phyloP scores from a whole-genome alignment of 2,888 invertebrate species.

The Bellardia bayeri region DNA sequence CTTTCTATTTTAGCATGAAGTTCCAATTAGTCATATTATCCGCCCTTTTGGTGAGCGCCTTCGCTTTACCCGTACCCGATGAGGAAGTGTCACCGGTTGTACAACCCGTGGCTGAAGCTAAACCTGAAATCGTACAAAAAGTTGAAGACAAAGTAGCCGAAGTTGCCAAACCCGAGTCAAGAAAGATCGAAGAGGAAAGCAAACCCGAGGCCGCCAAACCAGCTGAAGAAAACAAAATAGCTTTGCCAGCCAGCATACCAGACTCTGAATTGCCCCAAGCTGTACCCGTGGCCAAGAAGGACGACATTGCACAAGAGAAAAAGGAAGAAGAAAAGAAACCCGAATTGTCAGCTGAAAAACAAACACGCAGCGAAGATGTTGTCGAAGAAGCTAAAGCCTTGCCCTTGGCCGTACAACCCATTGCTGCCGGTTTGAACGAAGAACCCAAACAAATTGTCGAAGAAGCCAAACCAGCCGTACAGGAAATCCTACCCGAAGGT shows the following conservation, averaged over 20 bases:
- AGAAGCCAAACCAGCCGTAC: constrained; percentile 71
- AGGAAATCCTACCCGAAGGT: constrained; percentile 66
- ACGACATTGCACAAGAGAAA: constrained; percentile 65
- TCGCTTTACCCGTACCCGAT: constrained; percentile 81
- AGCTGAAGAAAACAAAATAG: constrained; percentile 65
- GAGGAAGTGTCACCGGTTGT: constrained; percentile 79
- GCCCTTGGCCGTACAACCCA: constrained; percentile 73
- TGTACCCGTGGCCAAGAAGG: constrained; percentile 71
- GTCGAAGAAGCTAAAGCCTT: constrained; percentile 76
- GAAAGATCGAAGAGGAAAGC: constrained; percentile 63
- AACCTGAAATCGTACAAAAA: constrained; percentile 66
- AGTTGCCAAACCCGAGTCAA: constrained; percentile 69
- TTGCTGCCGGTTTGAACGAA: constrained; percentile 74
- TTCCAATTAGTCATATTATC: constrained; percentile 80
- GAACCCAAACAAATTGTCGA: constrained; percentile 68
- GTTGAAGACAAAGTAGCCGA: constrained; percentile 72
- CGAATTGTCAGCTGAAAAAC: constrained; percentile 73
- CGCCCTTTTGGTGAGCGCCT: constrained; percentile 79
- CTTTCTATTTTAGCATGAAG: constrained; percentile 80
- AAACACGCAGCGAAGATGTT: constrained; percentile 76
- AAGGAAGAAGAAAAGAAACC: constrained; percentile 72
- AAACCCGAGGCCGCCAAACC: constrained; percentile 47
- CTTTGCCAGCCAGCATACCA: constrained; percentile 74
- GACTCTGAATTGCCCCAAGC: constrained; percentile 76
- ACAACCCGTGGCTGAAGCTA: constrained; percentile 74